These are phyloP conservation scores for Colinus virginianus DNA, from an alignment of 2,113 vertebrate species.

Conservation along the genomic window DNA sequence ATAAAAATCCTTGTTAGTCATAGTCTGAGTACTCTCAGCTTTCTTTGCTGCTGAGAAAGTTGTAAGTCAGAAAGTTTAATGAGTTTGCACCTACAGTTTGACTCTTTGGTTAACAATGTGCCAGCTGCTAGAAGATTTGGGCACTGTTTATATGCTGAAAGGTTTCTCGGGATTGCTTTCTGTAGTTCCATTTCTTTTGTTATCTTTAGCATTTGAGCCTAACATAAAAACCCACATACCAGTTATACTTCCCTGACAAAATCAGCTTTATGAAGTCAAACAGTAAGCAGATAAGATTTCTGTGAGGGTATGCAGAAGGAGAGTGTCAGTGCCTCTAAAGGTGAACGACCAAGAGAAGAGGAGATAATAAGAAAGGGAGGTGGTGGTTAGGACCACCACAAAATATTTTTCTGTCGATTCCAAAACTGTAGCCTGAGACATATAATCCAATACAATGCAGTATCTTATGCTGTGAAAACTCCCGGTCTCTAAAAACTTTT, in stretches of 20 bases:
- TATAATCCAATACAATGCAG: neutral
- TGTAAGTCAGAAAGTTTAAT: neutral
- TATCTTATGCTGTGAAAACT: neutral
- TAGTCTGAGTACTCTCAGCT: neutral
- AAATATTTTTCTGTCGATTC: neutral
- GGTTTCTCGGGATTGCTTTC: neutral
- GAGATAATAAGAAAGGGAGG: neutral
- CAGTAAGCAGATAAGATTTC: neutral
- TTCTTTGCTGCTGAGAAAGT: neutral
- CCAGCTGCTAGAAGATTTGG: neutral
- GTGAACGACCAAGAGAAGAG: neutral
- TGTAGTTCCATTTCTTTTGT: neutral
- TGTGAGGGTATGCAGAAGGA: neutral
- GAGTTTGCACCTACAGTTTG: neutral
- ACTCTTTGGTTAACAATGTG: neutral
- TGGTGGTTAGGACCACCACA: neutral
- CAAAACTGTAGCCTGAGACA: neutral
- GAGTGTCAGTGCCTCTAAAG: neutral
- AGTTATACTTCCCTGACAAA: neutral
- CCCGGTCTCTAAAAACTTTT: neutral
- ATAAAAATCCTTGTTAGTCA: neutral
- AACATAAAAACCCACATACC: accelerated
- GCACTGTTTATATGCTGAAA: neutral
- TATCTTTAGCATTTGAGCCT: neutral
- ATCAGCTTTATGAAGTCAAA: neutral